Base-by-base conservation (phyloP, 2,113 vertebrate genomes). In the Percina caprodes region DNA sequence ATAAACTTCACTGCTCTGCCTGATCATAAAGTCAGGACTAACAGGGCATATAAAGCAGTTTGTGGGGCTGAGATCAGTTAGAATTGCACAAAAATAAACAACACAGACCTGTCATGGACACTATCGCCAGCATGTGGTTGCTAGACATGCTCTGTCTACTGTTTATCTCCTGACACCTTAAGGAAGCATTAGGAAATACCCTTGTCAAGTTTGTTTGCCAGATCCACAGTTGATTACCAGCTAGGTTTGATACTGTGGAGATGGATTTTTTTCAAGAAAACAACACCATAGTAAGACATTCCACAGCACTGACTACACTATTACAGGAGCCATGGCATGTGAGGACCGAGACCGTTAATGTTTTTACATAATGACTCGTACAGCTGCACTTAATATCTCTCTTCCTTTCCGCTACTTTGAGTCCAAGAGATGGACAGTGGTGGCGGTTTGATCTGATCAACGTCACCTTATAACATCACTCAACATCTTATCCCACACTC, bases 291-390 rank as follows among this genome's bases (percentile, higher is more conserved):
- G 26, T 55, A 69, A 56, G 74, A 84, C 69, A 16, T 76, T 67
- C 26, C 63, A 75, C 76, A 63, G 70, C 77, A 83, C 72, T 66
- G 46, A 70, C 67, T 75, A 24, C 71, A 51, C 55, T 49, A 48
- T 75, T 51, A 70, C 62, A 68, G 26, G 35, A 69, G 72, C 83
- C 49, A 23, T 55, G 71, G 13, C 65, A 61, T 42, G 61, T 79
- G 51, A 68, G 42, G 46, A 79, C 23, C 55, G 24, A 76, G 58
- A 39, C 65, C 11, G 12, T 73, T 72, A 77, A 67, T 77, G 73
- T 70, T 10, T 84, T 87, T 87, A 86, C 79, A 72, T 90, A 75
- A 83, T 54, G 70, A 78, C 84, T 81, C 65, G 70, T 84, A 75
- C 75, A 80, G 67, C 79, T 74, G 75, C 67, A 75, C 76, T 83